phyloP scores from a whole-genome alignment of 2,797 vertebrate species.

The Anguilla megastoma region DNA sequence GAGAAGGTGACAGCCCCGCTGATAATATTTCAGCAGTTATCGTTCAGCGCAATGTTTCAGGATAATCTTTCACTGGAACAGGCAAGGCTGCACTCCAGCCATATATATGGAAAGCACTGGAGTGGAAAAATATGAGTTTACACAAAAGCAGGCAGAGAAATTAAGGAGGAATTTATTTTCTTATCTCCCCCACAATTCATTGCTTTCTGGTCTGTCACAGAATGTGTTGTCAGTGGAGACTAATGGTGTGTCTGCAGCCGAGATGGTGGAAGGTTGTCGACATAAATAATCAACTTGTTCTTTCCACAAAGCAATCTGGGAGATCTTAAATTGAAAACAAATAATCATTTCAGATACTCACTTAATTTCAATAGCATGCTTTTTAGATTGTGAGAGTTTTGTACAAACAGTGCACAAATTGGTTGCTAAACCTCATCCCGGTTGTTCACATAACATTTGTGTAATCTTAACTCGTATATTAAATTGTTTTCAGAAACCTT shows the following conservation, averaged over 20 bases:
- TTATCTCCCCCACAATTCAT: constrained; percentile 73
- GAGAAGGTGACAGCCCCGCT: constrained; percentile 34
- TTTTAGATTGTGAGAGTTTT: constrained; percentile 51
- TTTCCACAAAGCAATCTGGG: constrained; percentile 61
- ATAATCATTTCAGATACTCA: constrained; percentile 71
- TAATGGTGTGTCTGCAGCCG: constrained; percentile 68
- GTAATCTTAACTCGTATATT: constrained; percentile 20
- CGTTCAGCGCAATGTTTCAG: constrained; percentile 31
- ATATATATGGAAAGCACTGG: constrained; percentile 46
- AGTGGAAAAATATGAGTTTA: constrained; percentile 65
- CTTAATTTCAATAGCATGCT: constrained; percentile 48
- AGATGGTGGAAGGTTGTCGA: constrained; percentile 53
- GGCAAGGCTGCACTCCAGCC: constrained; percentile 40
- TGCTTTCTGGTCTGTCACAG: constrained; percentile 64
- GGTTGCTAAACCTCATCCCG: constrained; percentile 58
- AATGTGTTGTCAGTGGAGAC: constrained; percentile 69
- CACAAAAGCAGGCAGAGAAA: constrained; percentile 68
- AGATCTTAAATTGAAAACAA: constrained; percentile 79
- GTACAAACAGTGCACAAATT: constrained; percentile 50
- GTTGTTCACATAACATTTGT: constrained; percentile 35
- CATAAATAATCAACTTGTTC: constrained; percentile 64
- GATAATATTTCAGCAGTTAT: constrained; percentile 38
- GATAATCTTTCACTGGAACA: constrained; percentile 53
- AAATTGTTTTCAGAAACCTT: constrained; percentile 13
- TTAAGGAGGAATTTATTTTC: constrained; percentile 77